A percentile compares a stretch with the other conserved stretches of the same genome.
phyloP scores from a whole-genome alignment of 64 coral and sea anemone genomes.

The Pachyseris speciosa region DNA sequence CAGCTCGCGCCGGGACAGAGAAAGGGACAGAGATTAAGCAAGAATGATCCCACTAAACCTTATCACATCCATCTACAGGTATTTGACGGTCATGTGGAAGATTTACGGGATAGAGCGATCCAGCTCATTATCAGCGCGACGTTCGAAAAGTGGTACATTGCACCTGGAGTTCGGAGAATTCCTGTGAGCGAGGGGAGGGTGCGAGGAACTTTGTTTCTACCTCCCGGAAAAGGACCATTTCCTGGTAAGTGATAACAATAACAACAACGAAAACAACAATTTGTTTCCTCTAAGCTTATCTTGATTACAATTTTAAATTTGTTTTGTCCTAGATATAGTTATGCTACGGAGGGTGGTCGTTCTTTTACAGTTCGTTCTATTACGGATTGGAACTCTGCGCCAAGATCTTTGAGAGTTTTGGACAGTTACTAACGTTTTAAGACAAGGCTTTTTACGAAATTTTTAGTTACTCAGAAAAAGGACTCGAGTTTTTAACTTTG shows the following conservation, averaged over 20 bases:
- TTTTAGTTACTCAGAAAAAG: too few relatives aligned
- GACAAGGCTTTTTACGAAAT: too few relatives aligned
- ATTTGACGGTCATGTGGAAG: slow-evolving; percentile 43
- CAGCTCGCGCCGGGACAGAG: slow-evolving; percentile 35
- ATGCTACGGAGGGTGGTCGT: too few relatives aligned
- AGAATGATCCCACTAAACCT: slow-evolving; percentile 65
- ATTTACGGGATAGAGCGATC: not conserved
- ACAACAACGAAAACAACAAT: not conserved
- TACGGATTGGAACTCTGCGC: too few relatives aligned
- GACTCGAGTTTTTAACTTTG: too few relatives aligned
- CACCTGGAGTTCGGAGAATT: slow-evolving; percentile 64
- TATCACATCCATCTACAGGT: slow-evolving; percentile 36
- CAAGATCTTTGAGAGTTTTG: too few relatives aligned
- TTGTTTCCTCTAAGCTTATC: too few relatives aligned
- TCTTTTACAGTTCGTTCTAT: too few relatives aligned
- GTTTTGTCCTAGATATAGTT: too few relatives aligned
- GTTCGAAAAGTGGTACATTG: slow-evolving; percentile 59
- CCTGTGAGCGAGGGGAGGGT: slow-evolving; percentile 54
- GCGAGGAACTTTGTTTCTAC: slow-evolving; percentile 72
- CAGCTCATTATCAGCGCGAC: not conserved
- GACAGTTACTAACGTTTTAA: too few relatives aligned
- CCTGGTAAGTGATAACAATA: slow-evolving; percentile 45
- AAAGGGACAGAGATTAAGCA: slow-evolving; percentile 47
- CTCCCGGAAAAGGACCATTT: slow-evolving; percentile 75
- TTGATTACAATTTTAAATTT: too few relatives aligned